A percentile compares a stretch with the other conserved stretches of the same genome.
Conservation (phyloP, 2,888 invertebrate genomes). For the Clepsis dumicolana region DNA sequence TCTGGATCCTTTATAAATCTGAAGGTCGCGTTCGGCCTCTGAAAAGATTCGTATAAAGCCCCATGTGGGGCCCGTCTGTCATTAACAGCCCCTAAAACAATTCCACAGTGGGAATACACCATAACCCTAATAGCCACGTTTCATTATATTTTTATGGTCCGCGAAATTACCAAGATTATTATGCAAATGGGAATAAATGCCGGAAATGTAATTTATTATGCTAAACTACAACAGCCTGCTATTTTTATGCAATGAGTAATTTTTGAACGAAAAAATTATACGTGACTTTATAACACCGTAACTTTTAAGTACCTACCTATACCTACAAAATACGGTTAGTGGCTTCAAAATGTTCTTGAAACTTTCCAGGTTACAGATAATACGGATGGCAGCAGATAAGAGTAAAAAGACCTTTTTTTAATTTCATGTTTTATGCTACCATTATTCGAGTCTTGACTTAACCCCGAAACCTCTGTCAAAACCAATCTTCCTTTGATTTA, state of each 20-base stretch:
- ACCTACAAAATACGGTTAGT: not conserved
- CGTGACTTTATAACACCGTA: too few species aligned
- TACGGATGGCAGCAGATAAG: not conserved
- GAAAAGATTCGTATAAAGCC: constrained; percentile 25
- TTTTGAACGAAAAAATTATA: not conserved
- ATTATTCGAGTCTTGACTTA: not conserved
- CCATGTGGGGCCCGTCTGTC: constrained; percentile 27
- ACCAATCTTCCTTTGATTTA: not conserved
- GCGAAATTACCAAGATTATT: constrained; percentile 28
- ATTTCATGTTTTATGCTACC: not conserved
- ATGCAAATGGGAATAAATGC: constrained; percentile 13
- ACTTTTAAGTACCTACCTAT: too few species aligned
- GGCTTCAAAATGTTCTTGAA: not conserved
- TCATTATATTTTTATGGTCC: constrained; percentile 31
- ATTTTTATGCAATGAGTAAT: not conserved
- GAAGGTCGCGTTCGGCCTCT: not conserved
- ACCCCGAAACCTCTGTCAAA: not conserved
- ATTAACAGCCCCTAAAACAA: constrained; percentile 39
- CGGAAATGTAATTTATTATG: constrained; percentile 3
- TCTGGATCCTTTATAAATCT: constrained; percentile 29
- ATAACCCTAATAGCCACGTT: constrained; percentile 33
- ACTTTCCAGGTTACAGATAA: not conserved
- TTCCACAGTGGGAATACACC: constrained; percentile 27
- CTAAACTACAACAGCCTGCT: not conserved
- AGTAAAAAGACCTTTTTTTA: not conserved